Base-by-base conservation (phyloP, 2,888 invertebrate genomes). In the Ethmia dodecea region DNA sequence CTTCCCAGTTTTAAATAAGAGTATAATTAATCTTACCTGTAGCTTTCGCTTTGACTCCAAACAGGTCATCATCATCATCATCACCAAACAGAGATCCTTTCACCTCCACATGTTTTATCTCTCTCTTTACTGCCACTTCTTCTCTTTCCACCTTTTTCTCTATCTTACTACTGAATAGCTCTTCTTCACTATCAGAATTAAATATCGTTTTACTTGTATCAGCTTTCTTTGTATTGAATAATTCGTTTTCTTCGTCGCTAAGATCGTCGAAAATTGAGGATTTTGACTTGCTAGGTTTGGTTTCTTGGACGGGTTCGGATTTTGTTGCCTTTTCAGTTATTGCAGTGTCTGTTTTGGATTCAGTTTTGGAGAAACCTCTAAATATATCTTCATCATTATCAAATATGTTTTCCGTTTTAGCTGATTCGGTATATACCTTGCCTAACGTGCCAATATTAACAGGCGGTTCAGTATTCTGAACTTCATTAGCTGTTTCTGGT, bases 131-230 rank as follows among this genome's bases (percentile, higher is more conserved):
- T 4, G 38, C 36, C 38, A 32, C 40, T n/a, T 30, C 28, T 28
- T 14, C 22, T 20, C 31, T 29, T 32, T 8, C 12, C 12, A 24
- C 31, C 13, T 38, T 1, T 40, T 36, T 31, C 42, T n/a, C 14
- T 9, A 12, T 3, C 27, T 31, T 16, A 26, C 25, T 30, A 13
- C 52, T 52, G 46, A 84, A 81, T 9, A 83, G 39, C 15, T 80
- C 78, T 24, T 70, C 72, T 25, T 77, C 79, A 12, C 71, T 75
- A 28, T 79, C 79, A 0, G 79, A 77, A 50, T 75, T 74, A 12
- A 78, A 72, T 13, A 78, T 59, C 10, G 51, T 49, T 3, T 50
- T 37, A 36, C 59, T 60, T 1, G 38, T 18, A 0, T 10, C 20
- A n/a, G 52, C 45, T 37, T 60, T 65, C 11, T 49, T 60, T 47